These are phyloP conservation scores for Erinaceus europaeus DNA, from an alignment of 2,113 vertebrate genomes.

Conservation along the genomic window DNA sequence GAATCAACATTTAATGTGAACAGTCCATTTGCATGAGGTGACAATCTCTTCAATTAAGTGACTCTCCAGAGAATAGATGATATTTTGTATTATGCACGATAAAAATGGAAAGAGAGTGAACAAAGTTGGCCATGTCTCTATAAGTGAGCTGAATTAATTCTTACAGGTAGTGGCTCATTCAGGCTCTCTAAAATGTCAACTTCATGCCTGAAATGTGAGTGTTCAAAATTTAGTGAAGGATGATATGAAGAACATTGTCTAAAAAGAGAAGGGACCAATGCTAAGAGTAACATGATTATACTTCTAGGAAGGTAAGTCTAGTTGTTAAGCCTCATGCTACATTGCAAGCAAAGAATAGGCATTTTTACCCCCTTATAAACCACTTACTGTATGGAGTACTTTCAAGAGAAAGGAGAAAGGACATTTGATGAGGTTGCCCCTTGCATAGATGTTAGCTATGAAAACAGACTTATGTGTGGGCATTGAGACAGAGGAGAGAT, in stretches of 20 bases:
- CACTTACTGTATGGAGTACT: neutral
- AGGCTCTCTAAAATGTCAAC: neutral
- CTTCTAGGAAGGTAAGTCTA: no score
- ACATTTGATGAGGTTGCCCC: neutral
- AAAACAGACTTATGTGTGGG: neutral
- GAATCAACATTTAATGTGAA: neutral
- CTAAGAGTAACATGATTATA: neutral
- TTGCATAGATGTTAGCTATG: neutral
- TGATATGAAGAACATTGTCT: neutral
- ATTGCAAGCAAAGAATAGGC: neutral
- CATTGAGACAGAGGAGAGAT: neutral
- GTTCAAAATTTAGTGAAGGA: neutral
- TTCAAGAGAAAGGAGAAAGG: neutral
- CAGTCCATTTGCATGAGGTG: neutral
- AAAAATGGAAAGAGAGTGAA: neutral
- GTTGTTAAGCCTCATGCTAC: no score
- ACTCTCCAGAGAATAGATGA: neutral
- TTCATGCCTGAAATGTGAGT: neutral
- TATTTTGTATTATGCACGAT: neutral
- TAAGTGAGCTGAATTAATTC: neutral
- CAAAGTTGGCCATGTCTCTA: neutral
- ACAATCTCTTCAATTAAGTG: neutral
- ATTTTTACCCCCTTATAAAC: neutral
- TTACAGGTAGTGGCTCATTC: neutral
- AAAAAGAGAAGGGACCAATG: neutral